Evolutionary conservation across 2,797 vertebrate species (phyloP), one percentile per base, ranked within the genome.

Genomic region (Anguilla megastoma): DNA sequence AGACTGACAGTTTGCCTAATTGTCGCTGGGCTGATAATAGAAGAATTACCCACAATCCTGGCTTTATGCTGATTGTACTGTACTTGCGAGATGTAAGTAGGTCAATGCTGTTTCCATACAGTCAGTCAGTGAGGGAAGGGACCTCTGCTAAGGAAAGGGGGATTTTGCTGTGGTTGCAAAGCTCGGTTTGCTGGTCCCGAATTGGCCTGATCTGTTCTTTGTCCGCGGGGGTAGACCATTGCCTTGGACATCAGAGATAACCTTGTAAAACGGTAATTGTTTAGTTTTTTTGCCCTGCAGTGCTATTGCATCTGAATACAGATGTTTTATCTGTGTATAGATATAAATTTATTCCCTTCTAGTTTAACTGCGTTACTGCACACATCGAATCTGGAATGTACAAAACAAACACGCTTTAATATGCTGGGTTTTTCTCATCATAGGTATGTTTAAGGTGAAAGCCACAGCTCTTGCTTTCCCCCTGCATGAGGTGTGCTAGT

Each of bases 51-150:
- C 86, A 80, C 88, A 90, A 87, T 90, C 86, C 90, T 88, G 90
- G 90, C 90, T 91, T 86, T 90, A 63, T 90, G 92, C 92, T 92
- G 92, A 94, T 91, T 93, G 93, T 60, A 91, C 91, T 50, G 79
- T 82, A 82, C 41, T 92, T 91, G 90, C 90, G 87, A 90, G 87
- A 87, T 76, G 90, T 92, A 94, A 93, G 90, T 91, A 92, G 92
- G 92, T 94, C 92, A 93, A 21, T 50, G 83, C 82, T 87, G 86
- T 87, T 71, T 41, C 41, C 90, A 79, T 79, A 82, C 76, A 52
- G 24, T 90, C 82, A 90, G 85, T 87, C 88, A 89, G 80, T 90
- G 84, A 89, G 88, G 87, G 74, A 92, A 87, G 56, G 56, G 74
- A 66, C 80, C 21, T 84, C n/a, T 41, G 30, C 86, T 36, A 45